Conservation (phyloP, 1,140 invertebrate genomes). For the Coptotermes formosanus region DNA sequence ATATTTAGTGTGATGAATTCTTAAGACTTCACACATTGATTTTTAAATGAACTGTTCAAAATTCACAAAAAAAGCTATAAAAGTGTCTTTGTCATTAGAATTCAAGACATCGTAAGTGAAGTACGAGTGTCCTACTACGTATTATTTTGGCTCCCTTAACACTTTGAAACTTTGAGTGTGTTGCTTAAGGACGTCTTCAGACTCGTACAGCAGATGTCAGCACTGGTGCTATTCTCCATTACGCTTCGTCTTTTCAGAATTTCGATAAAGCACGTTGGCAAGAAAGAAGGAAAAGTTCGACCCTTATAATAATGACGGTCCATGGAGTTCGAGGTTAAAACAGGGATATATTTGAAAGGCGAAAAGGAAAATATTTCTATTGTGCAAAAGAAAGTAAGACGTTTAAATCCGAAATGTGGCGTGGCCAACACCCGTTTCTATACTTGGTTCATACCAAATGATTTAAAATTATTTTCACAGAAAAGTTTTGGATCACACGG, state of each 20-base stretch:
- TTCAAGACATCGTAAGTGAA: no score
- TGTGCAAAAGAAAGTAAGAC: neutral
- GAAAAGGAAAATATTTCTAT: neutral
- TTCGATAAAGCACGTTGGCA: conserved; percentile 13
- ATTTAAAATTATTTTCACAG: neutral
- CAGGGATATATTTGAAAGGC: neutral
- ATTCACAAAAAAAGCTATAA: no score
- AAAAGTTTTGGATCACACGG: no score
- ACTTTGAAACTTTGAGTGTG: neutral
- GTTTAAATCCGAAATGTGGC: neutral
- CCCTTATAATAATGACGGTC: neutral
- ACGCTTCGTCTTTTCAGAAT: neutral
- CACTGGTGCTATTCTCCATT: neutral
- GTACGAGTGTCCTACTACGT: no score
- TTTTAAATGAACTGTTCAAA: no score
- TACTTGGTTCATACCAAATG: neutral
- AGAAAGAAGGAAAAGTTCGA: neutral
- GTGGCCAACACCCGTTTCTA: neutral
- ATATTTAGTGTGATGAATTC: no score
- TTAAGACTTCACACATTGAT: no score
- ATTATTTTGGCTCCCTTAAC: no score
- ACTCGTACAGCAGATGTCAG: neutral
- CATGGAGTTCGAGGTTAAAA: neutral
- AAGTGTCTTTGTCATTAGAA: no score
- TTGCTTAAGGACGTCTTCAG: neutral